Evolutionary conservation across 64 coral and sea anemone genomes (phyloP), one percentile per base, ranked within the genome.

Genomic region (Montipora capricornis): DNA sequence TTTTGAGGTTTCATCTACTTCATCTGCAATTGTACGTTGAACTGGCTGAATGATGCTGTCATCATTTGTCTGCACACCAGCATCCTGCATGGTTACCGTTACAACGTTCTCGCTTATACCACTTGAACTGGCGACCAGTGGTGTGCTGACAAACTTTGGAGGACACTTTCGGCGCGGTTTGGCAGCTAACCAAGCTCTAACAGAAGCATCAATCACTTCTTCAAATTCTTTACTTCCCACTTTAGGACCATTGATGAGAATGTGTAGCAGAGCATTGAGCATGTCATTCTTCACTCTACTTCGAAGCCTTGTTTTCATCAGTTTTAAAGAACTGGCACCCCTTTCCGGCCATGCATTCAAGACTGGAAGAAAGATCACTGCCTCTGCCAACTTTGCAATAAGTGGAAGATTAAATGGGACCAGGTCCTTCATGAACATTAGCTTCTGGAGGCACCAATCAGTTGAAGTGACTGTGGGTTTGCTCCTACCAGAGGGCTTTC

Each of bases 201-300:
- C 80, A 62, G 55, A 60, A 82, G 80, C 29, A 37, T 64, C 57
- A 82, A 60, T 82, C 19, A 82, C 52, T 26, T 0, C 80, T 82
- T 82, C 55, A 82, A 90, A 90, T 90, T 47, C 45, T 66, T 69
- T 79, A 11, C 55, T 60, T 82, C 79, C 55, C 79, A 82, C 53
- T 82, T 60, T 24, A 57, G 79, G 47, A 29, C 79, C 79, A 67
- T 83, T 91, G n/a, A 83, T 82, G n/a, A 79, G 59, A 77, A 91
- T 73, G 20, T 91, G 89, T n/a, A 91, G 79, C 5, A 55, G 79
- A 44, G 79, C 5, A 37, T 70, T 67, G 37, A 91, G 89, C 89
- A 91, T 81, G 76, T 91, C 89, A 57, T 91, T 91, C 89, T 76
- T 81, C 64, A 90, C 73, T 51, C 47, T 79, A 61, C 62, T 81